These are phyloP conservation scores for Aphrophora alni DNA, from an alignment of 2,888 invertebrate genomes.

Conservation along the genomic window DNA sequence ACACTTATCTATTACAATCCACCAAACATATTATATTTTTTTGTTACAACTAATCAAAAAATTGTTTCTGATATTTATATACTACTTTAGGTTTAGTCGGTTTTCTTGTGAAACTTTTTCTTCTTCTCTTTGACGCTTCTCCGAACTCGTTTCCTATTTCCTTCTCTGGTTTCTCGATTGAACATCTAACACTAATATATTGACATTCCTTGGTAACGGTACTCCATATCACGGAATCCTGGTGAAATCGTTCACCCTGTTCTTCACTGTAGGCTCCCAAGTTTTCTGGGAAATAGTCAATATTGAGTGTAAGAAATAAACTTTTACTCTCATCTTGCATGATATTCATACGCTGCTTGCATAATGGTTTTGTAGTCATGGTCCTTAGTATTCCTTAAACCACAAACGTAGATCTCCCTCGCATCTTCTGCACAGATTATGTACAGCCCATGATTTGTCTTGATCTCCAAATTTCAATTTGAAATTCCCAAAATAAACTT, in stretches of 20 bases:
- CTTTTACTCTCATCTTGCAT: not conserved
- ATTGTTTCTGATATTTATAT: too few relatives aligned
- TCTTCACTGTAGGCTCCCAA: not conserved
- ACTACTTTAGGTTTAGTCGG: too few relatives aligned
- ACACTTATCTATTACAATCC: too few relatives aligned
- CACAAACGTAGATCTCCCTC: too few relatives aligned
- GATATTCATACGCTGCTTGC: not conserved
- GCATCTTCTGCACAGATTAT: too few relatives aligned
- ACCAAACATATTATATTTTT: too few relatives aligned
- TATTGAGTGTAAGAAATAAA: not conserved
- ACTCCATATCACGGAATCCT: not conserved
- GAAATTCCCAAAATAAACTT: too few relatives aligned
- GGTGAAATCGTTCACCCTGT: slow-evolving; percentile 2
- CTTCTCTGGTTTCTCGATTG: not conserved
- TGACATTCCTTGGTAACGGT: slow-evolving; percentile 7
- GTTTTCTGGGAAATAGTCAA: not conserved
- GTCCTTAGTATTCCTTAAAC: too few relatives aligned
- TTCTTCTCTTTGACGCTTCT: not conserved
- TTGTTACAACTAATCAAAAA: too few relatives aligned
- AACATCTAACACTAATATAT: slow-evolving; percentile 4
- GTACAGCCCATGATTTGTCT: too few relatives aligned
- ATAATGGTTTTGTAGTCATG: not conserved
- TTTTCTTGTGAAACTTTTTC: not conserved
- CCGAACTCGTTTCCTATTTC: not conserved
- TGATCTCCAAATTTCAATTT: too few relatives aligned